Base-by-base conservation (phyloP, 1,140 invertebrate genomes). In the Macrosteles quadrilineatus region DNA sequence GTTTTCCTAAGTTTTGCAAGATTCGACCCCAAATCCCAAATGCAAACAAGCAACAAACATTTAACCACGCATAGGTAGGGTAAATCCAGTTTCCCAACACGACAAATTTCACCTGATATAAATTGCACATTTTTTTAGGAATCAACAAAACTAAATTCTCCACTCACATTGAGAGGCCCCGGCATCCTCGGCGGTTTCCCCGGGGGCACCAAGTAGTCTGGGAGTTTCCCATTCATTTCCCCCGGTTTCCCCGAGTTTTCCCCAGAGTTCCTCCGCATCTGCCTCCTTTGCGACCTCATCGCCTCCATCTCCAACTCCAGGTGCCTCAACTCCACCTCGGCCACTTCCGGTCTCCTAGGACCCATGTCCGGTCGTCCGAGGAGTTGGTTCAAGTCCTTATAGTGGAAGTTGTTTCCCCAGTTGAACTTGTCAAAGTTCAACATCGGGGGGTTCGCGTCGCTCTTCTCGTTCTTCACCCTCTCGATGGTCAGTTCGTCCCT, bases 161-260 rank as follows among this genome's bases (percentile, higher is more conserved):
- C 9, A 59, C 55, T 59, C 55, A 59, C 55, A 59, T 59, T 59
- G 2, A 59, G 55, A 6, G 55, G 55, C 9, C 55, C 55, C 2
- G 23, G 55, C 21, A 6, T 59, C 55, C 55, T 25, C 25, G 21
- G 6, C 27, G 12, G 55, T 29, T 59, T 59, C 25, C 55, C 55
- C 3, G 55, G 55, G 9, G 55, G 55, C 27, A 59, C 25, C 55
- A 59, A 21, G 55, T 59, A 59, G 4, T 59, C 55, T 30, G 55
- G 55, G 14, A 59, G 55, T 59, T 59, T 59, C 2, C 55, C 55
- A 25, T 59, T 59, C 55, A 59, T 59, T 29, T 59, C 55, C 55
- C 4, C 12, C 2, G 21, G 21, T 11, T 11, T 25, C 2, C 9
- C 23, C 4, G 21, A 14, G 17, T 19, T 23, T 2, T 59, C 55